These are phyloP conservation scores for Monoplex corrugatus DNA, from an alignment of 2,888 invertebrate species.

Conservation along the genomic window DNA sequence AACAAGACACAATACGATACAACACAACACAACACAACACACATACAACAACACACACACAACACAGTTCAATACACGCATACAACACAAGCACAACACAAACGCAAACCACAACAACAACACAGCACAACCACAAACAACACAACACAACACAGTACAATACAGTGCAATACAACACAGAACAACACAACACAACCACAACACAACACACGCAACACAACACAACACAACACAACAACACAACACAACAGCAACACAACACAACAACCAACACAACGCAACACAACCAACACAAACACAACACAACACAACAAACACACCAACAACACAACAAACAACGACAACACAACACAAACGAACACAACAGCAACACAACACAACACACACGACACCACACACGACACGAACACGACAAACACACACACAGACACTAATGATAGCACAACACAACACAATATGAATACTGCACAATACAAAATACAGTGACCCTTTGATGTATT, in stretches of 20 bases:
- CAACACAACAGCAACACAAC: too few species aligned
- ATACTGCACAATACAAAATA: too few species aligned
- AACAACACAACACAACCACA: too few species aligned
- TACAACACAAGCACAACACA: too few species aligned
- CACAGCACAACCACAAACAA: background rate
- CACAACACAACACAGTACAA: too few species aligned
- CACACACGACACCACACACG: background rate
- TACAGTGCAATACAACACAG: too few species aligned
- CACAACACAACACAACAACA: background rate
- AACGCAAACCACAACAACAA: background rate
- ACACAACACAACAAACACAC: too few species aligned
- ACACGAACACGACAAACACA: background rate
- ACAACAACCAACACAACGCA: conserved; percentile 13
- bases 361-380: background rate
- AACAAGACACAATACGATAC: background rate
- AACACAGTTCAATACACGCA: background rate
- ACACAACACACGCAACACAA: background rate
- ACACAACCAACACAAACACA: too few species aligned
- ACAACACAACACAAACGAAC: background rate
- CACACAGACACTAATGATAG: background rate
- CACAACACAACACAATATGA: too few species aligned
- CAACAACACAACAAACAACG: background rate
- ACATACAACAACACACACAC: too few species aligned
- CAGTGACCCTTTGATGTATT: too few species aligned
- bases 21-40: too few species aligned